Evolutionary conservation across 1,140 invertebrate species (phyloP), one percentile per base, ranked within the genome.

Genomic region (Mizuhopecten yessoensis): DNA sequence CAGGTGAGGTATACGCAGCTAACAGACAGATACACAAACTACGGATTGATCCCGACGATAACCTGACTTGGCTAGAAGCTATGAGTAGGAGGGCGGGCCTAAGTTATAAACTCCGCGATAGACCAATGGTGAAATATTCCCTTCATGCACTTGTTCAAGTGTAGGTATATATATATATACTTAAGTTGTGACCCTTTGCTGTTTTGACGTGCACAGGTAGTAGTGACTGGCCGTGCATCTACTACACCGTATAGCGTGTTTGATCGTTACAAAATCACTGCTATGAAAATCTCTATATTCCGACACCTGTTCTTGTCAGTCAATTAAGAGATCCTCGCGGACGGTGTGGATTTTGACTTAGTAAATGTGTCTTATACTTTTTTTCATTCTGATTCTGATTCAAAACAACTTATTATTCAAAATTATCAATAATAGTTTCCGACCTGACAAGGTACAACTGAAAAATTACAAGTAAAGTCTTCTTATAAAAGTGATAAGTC

Each of bases 1-100:
- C 57, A 75, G 57, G 57, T 75, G 57, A 75, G 57, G 23, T 75
- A 75, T 75, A 75, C 57, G 29, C 57, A 7, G 9, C 0, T 75
- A 75, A n/a, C 57, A 75, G 57, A 75, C 57, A 75, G 57, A 75
- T 75, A 75, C 57, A 75, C 57, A 75, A 75, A 75, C 57, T 75
- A 29, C 29, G 29, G 23, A 75, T 75, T 75, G 57, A 75, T 75
- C 57, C 57, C 57, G 11, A 75, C 57, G 57, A 75, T 75, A 75
- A n/a, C 57, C 57, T 75, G 57, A 75, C 57, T 75, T 75, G 57
- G 57, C 57, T n/a, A 75, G 57, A n/a, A 75, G 57, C n/a, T 75
- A 75, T 45, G 57, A 75, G 57, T 75, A 49, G 45, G 45, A 23
- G 45, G 45, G 57, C 57, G 57, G 57, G 57, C 42, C 42, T 15